These are phyloP conservation scores for Drosophila lacicola DNA, from an alignment of 2,888 invertebrate genomes.

Conservation along the genomic window DNA sequence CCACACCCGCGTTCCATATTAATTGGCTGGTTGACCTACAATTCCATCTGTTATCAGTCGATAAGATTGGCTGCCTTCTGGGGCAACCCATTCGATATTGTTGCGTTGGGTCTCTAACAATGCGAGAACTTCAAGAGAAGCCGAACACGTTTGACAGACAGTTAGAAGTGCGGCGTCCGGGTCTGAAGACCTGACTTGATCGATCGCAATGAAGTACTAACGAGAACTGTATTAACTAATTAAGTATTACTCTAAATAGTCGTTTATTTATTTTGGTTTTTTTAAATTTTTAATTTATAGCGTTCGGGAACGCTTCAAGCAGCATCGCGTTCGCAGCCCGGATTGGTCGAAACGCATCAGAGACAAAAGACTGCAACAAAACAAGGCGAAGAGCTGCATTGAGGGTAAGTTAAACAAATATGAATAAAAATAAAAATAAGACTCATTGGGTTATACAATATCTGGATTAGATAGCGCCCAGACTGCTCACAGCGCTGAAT, in stretches of 20 bases:
- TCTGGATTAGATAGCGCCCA: slow-evolving; percentile 8
- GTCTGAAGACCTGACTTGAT: slow-evolving; percentile 32
- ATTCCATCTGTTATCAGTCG: slow-evolving; percentile 46
- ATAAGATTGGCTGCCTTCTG: slow-evolving; percentile 47
- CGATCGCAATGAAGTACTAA: slow-evolving; percentile 39
- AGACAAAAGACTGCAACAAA: slow-evolving; percentile 83
- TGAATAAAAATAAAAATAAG: not conserved
- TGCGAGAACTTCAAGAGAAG: slow-evolving; percentile 14
- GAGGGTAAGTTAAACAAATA: slow-evolving; percentile 75
- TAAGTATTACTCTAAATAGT: not conserved
- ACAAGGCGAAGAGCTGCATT: slow-evolving; percentile 81
- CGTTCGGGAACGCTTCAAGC: slow-evolving; percentile 83
- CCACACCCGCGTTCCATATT: slow-evolving; percentile 8
- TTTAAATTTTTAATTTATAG: slow-evolving; percentile 66
- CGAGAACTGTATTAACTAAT: slow-evolving; percentile 8
- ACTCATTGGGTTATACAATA: slow-evolving; percentile 6
- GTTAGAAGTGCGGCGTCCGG: slow-evolving; percentile 18
- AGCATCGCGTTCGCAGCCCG: slow-evolving; percentile 84
- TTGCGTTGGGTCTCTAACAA: not conserved
- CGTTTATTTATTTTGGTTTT: not conserved
- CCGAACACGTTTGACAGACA: slow-evolving; percentile 9
- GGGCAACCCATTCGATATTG: slow-evolving; percentile 13
- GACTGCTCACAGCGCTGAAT: slow-evolving; percentile 4
- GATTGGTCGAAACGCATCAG: slow-evolving; percentile 85
- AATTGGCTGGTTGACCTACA: slow-evolving; percentile 57